These are phyloP conservation scores for Zhengitettix transpicula DNA, from an alignment of 2,888 invertebrate genomes.

Conservation along the genomic window DNA sequence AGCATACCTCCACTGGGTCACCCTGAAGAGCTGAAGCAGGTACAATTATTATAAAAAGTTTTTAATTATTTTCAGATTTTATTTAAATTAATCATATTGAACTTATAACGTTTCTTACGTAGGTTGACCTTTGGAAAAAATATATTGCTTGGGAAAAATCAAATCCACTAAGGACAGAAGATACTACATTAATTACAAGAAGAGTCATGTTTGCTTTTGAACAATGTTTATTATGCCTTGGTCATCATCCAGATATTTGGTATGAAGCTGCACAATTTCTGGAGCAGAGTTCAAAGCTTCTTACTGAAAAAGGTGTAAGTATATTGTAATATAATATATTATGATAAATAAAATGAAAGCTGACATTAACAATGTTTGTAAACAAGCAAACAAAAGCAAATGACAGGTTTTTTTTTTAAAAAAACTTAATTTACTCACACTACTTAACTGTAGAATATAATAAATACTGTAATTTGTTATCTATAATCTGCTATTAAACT, in stretches of 20 bases:
- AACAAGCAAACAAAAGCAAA: no score
- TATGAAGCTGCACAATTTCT: conserved; percentile 95
- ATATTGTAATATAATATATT: conserved; percentile 3
- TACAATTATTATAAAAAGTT: conserved; percentile 21
- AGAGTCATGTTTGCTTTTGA: conserved; percentile 98
- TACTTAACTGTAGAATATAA: no score
- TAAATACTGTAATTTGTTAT: no score
- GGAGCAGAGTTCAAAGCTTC: conserved; percentile 82
- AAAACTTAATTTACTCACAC: no score
- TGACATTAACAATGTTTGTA: no score
- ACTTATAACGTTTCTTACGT: conserved; percentile 10
- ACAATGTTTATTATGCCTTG: conserved; percentile 87
- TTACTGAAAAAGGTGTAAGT: conserved; percentile 86
- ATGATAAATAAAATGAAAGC: no score
- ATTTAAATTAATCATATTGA: conserved; percentile 6
- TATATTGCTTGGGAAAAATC: conserved; percentile 95
- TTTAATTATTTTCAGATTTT: neutral
- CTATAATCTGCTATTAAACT: no score
- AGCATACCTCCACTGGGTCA: conserved; percentile 89
- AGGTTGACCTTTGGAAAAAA: conserved; percentile 98
- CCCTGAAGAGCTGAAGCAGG: conserved; percentile 84
- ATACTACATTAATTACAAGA: conserved; percentile 80
- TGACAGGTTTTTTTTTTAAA: no score
- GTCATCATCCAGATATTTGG: conserved; percentile 98
- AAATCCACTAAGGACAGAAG: conserved; percentile 92